phyloP scores from a whole-genome alignment of 2,888 invertebrate genomes.

The Pterobdella sp. region DNA sequence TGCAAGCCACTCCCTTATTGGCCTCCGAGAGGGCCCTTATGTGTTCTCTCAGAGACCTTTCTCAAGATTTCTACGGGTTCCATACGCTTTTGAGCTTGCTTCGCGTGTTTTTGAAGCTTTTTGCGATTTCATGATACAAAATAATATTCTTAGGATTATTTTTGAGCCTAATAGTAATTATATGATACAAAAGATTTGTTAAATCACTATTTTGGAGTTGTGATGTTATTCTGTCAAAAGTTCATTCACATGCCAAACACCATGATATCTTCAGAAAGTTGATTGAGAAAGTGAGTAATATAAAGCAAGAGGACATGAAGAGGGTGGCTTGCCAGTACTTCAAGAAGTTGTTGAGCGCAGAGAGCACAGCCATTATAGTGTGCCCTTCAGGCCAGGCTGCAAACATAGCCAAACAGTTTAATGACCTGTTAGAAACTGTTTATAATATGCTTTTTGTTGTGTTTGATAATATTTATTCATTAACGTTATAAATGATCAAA shows the following conservation, averaged over 20 bases:
- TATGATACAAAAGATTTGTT: too few species aligned
- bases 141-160: too few species aligned
- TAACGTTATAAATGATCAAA: too few species aligned
- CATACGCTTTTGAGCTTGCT: too few species aligned
- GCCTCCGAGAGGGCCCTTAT: slow-evolving; percentile 66
- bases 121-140: too few species aligned
- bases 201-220: not conserved
- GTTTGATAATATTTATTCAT: too few species aligned
- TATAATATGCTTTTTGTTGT: too few species aligned
- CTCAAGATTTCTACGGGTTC: slow-evolving; percentile 63
- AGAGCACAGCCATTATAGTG: not conserved
- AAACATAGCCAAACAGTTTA: not conserved
- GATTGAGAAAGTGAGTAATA: not conserved
- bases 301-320: not conserved
- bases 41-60: slow-evolving; percentile 63
- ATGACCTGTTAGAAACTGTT: too few species aligned
- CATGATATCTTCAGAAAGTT: not conserved
- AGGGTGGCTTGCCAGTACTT: not conserved
- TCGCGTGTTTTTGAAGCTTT: too few species aligned
- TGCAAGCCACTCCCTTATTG: slow-evolving; percentile 69
- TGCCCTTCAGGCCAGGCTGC: not conserved
- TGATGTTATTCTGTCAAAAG: not conserved
- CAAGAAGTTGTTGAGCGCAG: not conserved
- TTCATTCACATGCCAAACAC: not conserved
- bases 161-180: too few species aligned